Percentiles rank a stretch among this genome's conserved stretches.
Conservation (phyloP, 2,113 vertebrate genomes). For the Meleagris gallopavo region DNA sequence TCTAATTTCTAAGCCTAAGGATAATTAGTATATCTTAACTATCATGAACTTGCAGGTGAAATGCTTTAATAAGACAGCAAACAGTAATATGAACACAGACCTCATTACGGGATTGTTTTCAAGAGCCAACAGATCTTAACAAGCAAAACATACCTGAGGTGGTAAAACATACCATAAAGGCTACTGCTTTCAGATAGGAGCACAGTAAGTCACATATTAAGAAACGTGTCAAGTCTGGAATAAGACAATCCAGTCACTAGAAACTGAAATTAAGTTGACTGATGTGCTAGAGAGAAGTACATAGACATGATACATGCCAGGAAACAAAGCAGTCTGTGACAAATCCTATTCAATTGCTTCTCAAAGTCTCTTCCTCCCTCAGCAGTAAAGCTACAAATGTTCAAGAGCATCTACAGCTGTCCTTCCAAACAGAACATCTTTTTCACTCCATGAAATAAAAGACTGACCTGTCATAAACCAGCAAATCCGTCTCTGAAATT, state of each 20-base stretch:
- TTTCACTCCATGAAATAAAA: not conserved
- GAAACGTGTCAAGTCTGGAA: not conserved
- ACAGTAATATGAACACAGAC: not conserved
- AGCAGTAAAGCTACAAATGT: not conserved
- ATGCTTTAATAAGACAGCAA: not conserved
- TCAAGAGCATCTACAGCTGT: not conserved
- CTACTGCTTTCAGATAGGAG: not conserved
- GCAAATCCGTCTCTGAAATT: not conserved
- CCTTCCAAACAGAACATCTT: not conserved
- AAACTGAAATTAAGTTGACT: not conserved
- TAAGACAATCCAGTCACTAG: not conserved
- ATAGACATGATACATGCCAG: not conserved
- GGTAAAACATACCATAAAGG: not conserved
- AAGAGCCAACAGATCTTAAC: not conserved
- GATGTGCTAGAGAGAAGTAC: not conserved
- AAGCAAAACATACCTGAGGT: not conserved
- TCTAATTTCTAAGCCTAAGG: not conserved
- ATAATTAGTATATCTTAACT: not conserved
- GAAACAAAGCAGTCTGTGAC: not conserved
- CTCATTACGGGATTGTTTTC: not conserved
- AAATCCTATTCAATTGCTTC: not conserved
- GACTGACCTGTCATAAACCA: not conserved
- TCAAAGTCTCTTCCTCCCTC: not conserved
- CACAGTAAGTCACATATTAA: not conserved
- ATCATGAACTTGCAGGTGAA: not conserved